Evolutionary conservation across 2,113 vertebrate genomes (phyloP).

Genomic region (Craseonycteris thonglongyai): DNA sequence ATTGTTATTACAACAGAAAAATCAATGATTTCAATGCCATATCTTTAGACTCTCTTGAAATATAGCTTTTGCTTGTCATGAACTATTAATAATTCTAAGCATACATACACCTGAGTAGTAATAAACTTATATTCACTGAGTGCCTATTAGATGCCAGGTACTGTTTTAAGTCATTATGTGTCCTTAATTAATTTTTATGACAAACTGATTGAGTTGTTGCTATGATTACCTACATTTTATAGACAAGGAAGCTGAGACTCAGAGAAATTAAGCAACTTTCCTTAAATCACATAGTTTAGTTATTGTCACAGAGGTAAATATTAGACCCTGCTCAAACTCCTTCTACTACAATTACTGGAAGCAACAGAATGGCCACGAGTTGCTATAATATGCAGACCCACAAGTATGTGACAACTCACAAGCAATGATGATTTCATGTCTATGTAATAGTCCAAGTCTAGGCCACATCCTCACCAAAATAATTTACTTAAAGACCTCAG

Average conservation of each 20-base stretch:
- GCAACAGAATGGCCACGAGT: neutral
- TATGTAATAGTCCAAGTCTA: neutral
- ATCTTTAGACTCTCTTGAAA: neutral
- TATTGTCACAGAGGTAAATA: neutral
- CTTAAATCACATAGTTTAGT: neutral
- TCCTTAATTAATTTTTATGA: neutral
- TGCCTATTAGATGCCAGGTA: neutral
- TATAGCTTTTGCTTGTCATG: neutral
- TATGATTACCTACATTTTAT: neutral
- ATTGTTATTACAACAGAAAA: neutral
- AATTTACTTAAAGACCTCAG: neutral
- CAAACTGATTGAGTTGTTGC: neutral
- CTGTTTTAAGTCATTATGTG: neutral
- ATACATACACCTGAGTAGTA: neutral
- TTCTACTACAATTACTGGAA: neutral
- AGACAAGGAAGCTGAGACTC: neutral
- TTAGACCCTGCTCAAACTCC: neutral
- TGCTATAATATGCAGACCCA: neutral
- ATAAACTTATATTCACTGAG: neutral
- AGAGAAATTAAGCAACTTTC: neutral
- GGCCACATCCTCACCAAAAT: neutral
- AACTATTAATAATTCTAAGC: neutral
- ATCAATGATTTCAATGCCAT: neutral
- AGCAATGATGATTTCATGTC: neutral
- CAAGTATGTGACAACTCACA: rapidly evolving